Base-by-base conservation (phyloP, 1,140 invertebrate species). In the Oedothorax gibbosus region DNA sequence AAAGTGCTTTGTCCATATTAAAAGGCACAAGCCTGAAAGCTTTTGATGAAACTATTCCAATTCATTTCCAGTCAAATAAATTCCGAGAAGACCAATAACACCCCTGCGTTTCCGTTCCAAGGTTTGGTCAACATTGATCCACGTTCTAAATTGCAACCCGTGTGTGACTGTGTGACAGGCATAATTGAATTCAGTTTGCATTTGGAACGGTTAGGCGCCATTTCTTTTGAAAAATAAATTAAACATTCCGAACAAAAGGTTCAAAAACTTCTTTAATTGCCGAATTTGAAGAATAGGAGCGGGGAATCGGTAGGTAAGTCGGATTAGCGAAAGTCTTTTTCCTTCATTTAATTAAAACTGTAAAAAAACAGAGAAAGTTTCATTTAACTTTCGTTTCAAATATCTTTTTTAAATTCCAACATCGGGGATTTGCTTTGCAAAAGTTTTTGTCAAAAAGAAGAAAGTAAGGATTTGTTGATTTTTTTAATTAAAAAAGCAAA, bases 331-430 rank as follows among this genome's bases (percentile, higher is more conserved):
- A 72, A 53, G 54, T 72, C 65, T 20, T 21, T 72, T 18, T 54
- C 69, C 18, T 18, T 75, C 49, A 75, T 57, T 75, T 75, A 75
- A 75, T 57, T 75, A 75, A 56, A 60, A 57, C 9, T 12, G 35
- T 35, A 35, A 54, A 72, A 51, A 51, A 51, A 71, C 9, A 12
- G 11, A 57, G 35, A 60, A 75, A 60, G 53, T 75, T 75, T 68
- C 56, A 75, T 75, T 75, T 75, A 75, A 75, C 72, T 75, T 75
- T 75, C 72, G 72, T 75, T 75, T 75, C 20, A 72, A 75, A 75
- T 75, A 75, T 75, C 56, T 75, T 56, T 21, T n/a, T 72, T 72
- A 53, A 53, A 72, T 51, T 54, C 14, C 15, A 68, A 14, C 15
- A 20, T 11, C 21, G 20, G 35, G 20, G 2, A 20, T 18, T 68